These are phyloP conservation scores for Cheilosia vernalis DNA, from an alignment of 2,888 invertebrate species.

Conservation along the genomic window DNA sequence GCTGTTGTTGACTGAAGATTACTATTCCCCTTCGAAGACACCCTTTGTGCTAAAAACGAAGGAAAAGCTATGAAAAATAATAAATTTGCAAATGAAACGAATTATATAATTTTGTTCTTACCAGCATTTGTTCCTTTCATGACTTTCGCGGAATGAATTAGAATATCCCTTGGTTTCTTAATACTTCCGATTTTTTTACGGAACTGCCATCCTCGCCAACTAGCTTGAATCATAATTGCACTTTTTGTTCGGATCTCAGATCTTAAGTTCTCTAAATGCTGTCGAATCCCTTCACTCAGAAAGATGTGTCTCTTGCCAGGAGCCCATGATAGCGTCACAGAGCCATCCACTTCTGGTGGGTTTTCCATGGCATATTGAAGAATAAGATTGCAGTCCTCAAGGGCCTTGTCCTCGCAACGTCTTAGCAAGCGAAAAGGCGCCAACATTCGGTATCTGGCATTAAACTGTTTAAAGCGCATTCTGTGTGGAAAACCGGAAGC, in stretches of 20 bases:
- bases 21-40: slow-evolving; percentile 82
- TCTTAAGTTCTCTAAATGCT: slow-evolving; percentile 93
- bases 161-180: slow-evolving; percentile 78
- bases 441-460: slow-evolving; percentile 92
- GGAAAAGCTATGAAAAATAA: slow-evolving; percentile 71
- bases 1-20: slow-evolving; percentile 84
- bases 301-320: slow-evolving; percentile 97
- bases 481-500: slow-evolving; percentile 97
- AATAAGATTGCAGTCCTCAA: slow-evolving; percentile 90
- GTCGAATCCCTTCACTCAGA: slow-evolving; percentile 95
- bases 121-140: slow-evolving; percentile 80
- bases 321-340: slow-evolving; percentile 92
- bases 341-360: slow-evolving; percentile 85
- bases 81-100: slow-evolving; percentile 76
- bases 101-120: slow-evolving; percentile 69
- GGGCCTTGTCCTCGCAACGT: slow-evolving; percentile 88
- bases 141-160: slow-evolving; percentile 77
- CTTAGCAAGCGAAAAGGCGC: slow-evolving; percentile 90
- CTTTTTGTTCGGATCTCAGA: slow-evolving; percentile 90
- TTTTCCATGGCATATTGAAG: slow-evolving; percentile 89
- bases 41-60: slow-evolving; percentile 79
- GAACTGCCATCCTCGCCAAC: slow-evolving; percentile 92
- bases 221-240: slow-evolving; percentile 92
- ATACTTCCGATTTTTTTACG: slow-evolving; percentile 87
- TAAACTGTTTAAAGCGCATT: slow-evolving; percentile 97